Base-by-base conservation (phyloP, 2,888 invertebrate genomes). In the Lasioglossum zephyrum region DNA sequence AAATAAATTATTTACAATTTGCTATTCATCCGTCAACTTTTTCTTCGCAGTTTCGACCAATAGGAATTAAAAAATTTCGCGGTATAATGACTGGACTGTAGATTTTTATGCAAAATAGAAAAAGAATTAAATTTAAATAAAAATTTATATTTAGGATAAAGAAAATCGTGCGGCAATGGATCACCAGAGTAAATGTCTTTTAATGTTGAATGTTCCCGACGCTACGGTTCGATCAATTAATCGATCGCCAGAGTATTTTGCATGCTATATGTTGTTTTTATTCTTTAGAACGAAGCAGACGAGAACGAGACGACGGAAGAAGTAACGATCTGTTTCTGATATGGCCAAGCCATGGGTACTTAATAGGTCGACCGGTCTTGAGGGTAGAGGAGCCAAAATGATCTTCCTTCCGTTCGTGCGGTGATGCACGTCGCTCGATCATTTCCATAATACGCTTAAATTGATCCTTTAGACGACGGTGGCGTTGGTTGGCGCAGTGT, bases 391-490 rank as follows among this genome's bases (percentile, higher is more conserved):
- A 36, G 60, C 36, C 22, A 44, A 53, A 72, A 70, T 70, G 77
- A 72, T 77, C 78, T 74, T 74, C 22, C 26, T 31, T 26, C 63
- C 69, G 26, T 63, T 69, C 47, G 49, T 39, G 53, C 31, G 41
- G 80, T 53, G 66, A 84, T 69, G 66, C 73, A 69, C 60, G 79
- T 77, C 41, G 75, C 73, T 87, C 80, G 86, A 84, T 85, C 84
- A 91, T 89, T 88, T 91, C 88, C 87, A 87, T 91, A 91, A 91
- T 91, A 86, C 84, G 85, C 85, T 91, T 91, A 91, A 91, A 91
- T 91, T 91, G 91, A 91, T 91, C 91, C 77, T 86, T 86, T 88
- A 84, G 79, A 81, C 86, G 74, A 78, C 85, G 88, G 86, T 88
- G 89, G 87, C 88, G 87, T 81, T 31, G 60, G 66, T 60, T 86